Evolutionary conservation across 2,888 invertebrate species (phyloP).

Genomic region (Agrypnus murinus): DNA sequence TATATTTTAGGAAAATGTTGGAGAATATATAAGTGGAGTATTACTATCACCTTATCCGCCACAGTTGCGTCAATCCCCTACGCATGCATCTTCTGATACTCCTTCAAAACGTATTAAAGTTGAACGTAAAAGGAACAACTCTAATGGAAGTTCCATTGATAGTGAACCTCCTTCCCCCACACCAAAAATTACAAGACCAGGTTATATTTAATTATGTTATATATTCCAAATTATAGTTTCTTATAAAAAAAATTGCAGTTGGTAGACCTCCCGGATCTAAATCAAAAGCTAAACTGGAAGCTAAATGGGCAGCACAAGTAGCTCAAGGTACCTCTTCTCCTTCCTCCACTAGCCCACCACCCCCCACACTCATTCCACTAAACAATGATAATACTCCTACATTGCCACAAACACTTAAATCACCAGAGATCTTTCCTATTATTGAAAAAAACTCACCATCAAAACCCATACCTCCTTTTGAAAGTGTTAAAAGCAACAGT

Average conservation of each 20-base stretch:
- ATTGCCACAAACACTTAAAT: slow-evolving; percentile 36
- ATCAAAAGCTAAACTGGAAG: slow-evolving; percentile 63
- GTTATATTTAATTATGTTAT: slow-evolving; percentile 53
- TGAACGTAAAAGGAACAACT: slow-evolving; percentile 73
- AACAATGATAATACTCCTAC: slow-evolving; percentile 51
- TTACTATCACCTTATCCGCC: slow-evolving; percentile 76
- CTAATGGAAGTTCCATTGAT: slow-evolving; percentile 71
- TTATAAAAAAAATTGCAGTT: slow-evolving; percentile 65
- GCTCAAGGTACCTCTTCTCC: slow-evolving; percentile 66
- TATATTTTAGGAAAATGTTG: slow-evolving; percentile 76
- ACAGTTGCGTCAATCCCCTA: slow-evolving; percentile 70
- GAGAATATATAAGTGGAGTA: slow-evolving; percentile 77
- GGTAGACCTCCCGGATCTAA: slow-evolving; percentile 72
- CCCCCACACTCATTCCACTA: slow-evolving; percentile 45
- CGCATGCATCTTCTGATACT: slow-evolving; percentile 62
- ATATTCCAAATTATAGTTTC: slow-evolving; percentile 4
- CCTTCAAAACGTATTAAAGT: slow-evolving; percentile 61
- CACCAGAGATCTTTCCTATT: slow-evolving; percentile 21
- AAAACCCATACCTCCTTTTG: slow-evolving; percentile 37
- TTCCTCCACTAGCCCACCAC: slow-evolving; percentile 56
- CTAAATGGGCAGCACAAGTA: slow-evolving; percentile 66
- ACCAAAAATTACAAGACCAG: slow-evolving; percentile 70
- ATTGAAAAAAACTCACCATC: slow-evolving; percentile 33
- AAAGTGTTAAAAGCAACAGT: slow-evolving; percentile 5
- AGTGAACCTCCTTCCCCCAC: slow-evolving; percentile 73